Evolutionary conservation across 2,797 vertebrate species (phyloP), one percentile per base, ranked within the genome.

Genomic region (Capromys pilorides): DNA sequence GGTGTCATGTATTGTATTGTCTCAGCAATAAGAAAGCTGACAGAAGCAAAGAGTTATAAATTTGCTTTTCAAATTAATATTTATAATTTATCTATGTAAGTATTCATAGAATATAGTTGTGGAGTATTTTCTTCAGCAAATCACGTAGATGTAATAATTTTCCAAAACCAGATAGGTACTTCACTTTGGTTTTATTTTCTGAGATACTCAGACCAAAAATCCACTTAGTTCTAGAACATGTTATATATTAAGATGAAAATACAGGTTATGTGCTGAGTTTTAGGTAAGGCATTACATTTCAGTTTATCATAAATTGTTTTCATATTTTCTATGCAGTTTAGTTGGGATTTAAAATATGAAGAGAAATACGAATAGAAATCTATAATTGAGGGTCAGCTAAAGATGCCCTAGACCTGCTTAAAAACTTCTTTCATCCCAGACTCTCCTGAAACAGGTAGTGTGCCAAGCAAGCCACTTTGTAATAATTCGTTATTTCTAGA

Each of bases 401-500:
- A 92, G 21, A 22, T 22, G 64, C 64, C 83, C 79, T 83, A 73
- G 69, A 88, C 12, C 57, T 66, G 77, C 39, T 49, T 75, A 78
- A 86, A 86, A 88, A 85, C 31, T 84, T 93, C 73, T 33, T 92
- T 92, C 16, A 59, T 91, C 54, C 31, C 31, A 83, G 57, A 62
- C 11, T 88, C 18, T 92, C 57, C 85, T 93, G 81, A 95, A 96
- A 94, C 16, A 93, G 67, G 75, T 82, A 51, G 28, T 77, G 21
- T 84, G 94, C 85, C 41, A 92, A 92, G 39, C 67, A 59, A 94
- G 73, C 19, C 31, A 59, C 36, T 62, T 69, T 95, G 51, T 67
- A 85, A 84, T 94, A 91, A 91, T 77, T 95, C 49, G 61, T 97
- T 77, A 86, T 82, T 90, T 39, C 51, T 87, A 88, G 88, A 95